Percentiles rank a stretch among this genome's conserved stretches.
phyloP scores from a whole-genome alignment of 2,888 invertebrate species.

The Epistrophe grossulariae region DNA sequence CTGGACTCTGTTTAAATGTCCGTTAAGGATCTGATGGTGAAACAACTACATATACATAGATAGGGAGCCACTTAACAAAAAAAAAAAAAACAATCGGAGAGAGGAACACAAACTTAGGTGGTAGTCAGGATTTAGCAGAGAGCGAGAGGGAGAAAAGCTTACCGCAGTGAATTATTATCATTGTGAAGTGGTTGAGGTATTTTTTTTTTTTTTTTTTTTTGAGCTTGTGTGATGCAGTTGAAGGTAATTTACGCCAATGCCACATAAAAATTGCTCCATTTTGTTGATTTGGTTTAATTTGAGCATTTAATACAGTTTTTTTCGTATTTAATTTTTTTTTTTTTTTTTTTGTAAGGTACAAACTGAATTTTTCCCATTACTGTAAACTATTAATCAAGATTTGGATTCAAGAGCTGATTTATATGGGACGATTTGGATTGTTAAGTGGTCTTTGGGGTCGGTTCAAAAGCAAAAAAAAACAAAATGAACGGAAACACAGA shows the following conservation, averaged over 20 bases:
- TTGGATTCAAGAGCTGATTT: constrained; percentile 36
- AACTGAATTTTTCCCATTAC: constrained; percentile 33
- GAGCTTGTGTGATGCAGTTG: constrained; percentile 50
- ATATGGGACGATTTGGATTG: constrained; percentile 27
- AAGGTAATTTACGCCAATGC: constrained; percentile 64
- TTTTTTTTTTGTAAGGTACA: not conserved
- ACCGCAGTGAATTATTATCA: constrained; percentile 67
- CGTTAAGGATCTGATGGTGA: constrained; percentile 66
- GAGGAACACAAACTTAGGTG: not conserved
- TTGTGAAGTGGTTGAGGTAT: constrained; percentile 40
- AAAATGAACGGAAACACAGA: not conserved
- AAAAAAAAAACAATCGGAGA: not conserved
- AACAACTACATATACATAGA: constrained; percentile 18
- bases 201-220: not conserved
- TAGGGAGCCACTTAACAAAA: constrained; percentile 46
- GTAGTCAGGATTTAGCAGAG: not conserved
- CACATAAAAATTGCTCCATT: constrained; percentile 40
- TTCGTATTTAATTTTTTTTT: constrained; percentile 8
- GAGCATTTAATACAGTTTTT: constrained; percentile 27
- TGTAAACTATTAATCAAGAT: constrained; percentile 49
- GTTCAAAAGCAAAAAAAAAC: not conserved
- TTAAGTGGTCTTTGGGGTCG: constrained; percentile 19
- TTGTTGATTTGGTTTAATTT: constrained; percentile 50
- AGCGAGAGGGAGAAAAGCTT: constrained; percentile 8
- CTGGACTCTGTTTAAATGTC: constrained; percentile 67